Evolutionary conservation across 2,888 invertebrate genomes (phyloP).

Genomic region (Diaphora mendica): DNA sequence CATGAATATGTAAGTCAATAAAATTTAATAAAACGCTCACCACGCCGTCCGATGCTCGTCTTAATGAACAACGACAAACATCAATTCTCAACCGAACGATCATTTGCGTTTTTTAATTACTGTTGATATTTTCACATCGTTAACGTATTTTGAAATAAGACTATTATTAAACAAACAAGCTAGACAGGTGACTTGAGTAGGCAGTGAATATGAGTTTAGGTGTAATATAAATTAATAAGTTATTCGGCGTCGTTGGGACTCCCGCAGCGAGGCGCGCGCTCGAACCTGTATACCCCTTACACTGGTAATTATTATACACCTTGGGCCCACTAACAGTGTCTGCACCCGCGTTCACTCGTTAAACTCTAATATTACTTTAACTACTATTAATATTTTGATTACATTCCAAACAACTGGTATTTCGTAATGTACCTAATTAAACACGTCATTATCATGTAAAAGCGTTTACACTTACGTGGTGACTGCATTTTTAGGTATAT

Average conservation of each 20-base stretch:
- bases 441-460: constrained; percentile 49
- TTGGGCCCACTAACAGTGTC: constrained; percentile 47
- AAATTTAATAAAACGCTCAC: constrained; percentile 78
- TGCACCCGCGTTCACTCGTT: constrained; percentile 47
- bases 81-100: constrained; percentile 70
- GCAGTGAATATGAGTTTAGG: constrained; percentile 75
- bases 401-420: constrained; percentile 40
- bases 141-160: constrained; percentile 76
- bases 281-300: constrained; percentile 50
- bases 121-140: constrained; percentile 84
- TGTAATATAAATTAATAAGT: constrained; percentile 85
- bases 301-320: constrained; percentile 57
- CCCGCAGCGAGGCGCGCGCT: constrained; percentile 68
- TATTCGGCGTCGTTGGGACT: constrained; percentile 70
- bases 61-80: constrained; percentile 76
- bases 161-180: constrained; percentile 80
- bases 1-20: constrained; percentile 65
- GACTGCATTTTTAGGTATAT: constrained; percentile 6
- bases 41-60: constrained; percentile 60
- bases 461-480: constrained; percentile 23
- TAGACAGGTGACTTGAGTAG: constrained; percentile 81
- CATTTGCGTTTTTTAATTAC: constrained; percentile 82
- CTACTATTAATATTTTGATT: constrained; percentile 50
- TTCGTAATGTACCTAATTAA: constrained; percentile 51
- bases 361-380: constrained; percentile 49